phyloP scores from a whole-genome alignment of 2,888 invertebrate species.

The Polylopha cassiicola region DNA sequence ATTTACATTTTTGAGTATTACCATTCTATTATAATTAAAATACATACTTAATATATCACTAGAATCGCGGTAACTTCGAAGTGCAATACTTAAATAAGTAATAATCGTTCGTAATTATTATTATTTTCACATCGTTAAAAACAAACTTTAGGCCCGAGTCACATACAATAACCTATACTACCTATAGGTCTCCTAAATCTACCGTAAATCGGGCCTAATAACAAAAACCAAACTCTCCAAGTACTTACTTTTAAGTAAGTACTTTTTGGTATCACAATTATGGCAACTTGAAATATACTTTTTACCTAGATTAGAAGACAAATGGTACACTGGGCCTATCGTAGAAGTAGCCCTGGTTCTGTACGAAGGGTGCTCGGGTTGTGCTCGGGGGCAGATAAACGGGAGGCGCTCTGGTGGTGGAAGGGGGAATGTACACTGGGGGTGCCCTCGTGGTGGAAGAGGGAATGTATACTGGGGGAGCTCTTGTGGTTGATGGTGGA shows the following conservation, averaged over 20 bases:
- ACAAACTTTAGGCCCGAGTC: constrained; percentile 27
- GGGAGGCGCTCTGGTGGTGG: constrained; percentile 29
- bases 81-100: constrained; percentile 8
- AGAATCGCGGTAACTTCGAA: constrained; percentile 41
- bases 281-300: constrained; percentile 49
- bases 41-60: constrained; percentile 39
- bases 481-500: constrained; percentile 28
- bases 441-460: constrained; percentile 37
- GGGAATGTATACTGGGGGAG: constrained; percentile 34
- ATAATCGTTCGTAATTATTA: constrained; percentile 19
- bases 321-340: constrained; percentile 65
- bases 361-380: constrained; percentile 55
- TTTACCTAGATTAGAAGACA: constrained; percentile 49
- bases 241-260: constrained; percentile 24
- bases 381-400: constrained; percentile 40
- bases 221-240: constrained; percentile 27
- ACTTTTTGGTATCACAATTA: constrained; percentile 70
- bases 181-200: no score
- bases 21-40: constrained; percentile 34
- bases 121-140: constrained; percentile 21
- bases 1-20: constrained; percentile 65
- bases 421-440: constrained; percentile 27
- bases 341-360: constrained; percentile 65
- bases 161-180: no score
- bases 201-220: constrained; percentile 19